These are phyloP conservation scores for Varanus salvator DNA, from an alignment of 2,113 vertebrate species.

Conservation along the genomic window DNA sequence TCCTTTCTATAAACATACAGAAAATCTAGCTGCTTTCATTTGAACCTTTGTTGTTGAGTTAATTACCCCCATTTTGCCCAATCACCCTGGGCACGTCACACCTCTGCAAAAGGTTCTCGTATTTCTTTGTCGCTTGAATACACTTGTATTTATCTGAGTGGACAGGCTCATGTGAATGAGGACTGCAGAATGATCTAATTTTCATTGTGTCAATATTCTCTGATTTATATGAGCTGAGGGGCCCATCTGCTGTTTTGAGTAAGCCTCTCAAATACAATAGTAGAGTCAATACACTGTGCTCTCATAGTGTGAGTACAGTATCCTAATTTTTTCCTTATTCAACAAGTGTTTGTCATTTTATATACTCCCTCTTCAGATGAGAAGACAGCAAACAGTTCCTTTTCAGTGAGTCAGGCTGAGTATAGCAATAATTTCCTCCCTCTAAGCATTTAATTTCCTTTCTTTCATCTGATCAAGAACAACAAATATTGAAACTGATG, in stretches of 20 bases:
- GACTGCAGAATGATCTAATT: neutral
- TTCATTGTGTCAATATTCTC: neutral
- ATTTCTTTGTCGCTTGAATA: neutral
- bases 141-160: neutral
- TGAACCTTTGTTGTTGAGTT: no score
- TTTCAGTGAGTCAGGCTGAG: slow-evolving; percentile 17
- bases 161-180: neutral
- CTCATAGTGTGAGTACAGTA: neutral
- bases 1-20: no score
- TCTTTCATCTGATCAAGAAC: slow-evolving; percentile 51
- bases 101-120: neutral
- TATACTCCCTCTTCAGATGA: neutral
- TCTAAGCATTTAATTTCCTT: slow-evolving; percentile 72
- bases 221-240: neutral
- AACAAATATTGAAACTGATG: slow-evolving; percentile 24
- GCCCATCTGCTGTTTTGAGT: neutral
- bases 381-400: neutral
- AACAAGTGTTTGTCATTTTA: neutral
- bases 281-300: neutral
- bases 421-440: slow-evolving; percentile 60
- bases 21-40: no score
- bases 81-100: neutral
- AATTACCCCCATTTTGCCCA: neutral
- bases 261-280: neutral
- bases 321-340: neutral